Evolutionary conservation across 2,797 vertebrate species (phyloP).

Genomic region (Centropyge bicolor): DNA sequence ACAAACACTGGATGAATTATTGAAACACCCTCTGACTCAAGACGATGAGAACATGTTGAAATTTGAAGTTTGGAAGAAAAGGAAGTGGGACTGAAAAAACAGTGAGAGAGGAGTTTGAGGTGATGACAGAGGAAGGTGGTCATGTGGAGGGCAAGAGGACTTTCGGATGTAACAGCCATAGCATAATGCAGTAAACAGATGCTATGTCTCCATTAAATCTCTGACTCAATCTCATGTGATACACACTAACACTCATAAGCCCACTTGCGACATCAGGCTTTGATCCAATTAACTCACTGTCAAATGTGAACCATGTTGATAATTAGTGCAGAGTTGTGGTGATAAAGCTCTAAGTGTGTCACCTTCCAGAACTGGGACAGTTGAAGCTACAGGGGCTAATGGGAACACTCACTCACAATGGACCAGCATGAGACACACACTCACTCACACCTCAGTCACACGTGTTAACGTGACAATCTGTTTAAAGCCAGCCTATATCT

Average conservation of each 20-base stretch:
- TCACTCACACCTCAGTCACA: conserved; percentile 14
- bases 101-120: conserved; percentile 1
- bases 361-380: conserved; percentile 80
- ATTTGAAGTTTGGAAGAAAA: conserved; percentile 30
- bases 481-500: not conserved
- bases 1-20: conserved; percentile 56
- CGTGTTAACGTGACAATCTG: conserved; percentile 11
- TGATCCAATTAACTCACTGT: conserved; percentile 68
- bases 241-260: conserved; percentile 11
- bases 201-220: not conserved
- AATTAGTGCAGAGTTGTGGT: conserved; percentile 71
- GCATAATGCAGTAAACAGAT: not conserved
- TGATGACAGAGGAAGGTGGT: conserved; percentile 5
- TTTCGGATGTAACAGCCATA: not conserved
- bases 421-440: conserved; percentile 40
- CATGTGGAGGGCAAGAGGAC: no score
- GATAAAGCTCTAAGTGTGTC: conserved; percentile 79
- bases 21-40: conserved; percentile 39
- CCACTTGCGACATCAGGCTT: conserved; percentile 14
- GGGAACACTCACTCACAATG: conserved; percentile 52
- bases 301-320: conserved; percentile 64
- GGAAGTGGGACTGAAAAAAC: not conserved
- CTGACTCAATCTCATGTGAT: conserved; percentile 15
- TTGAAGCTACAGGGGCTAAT: conserved; percentile 64
- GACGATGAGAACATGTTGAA: conserved; percentile 23